A percentile compares a stretch with the other conserved stretches of the same genome.
phyloP scores from a whole-genome alignment of 2,888 invertebrate species.

The Nomada fabriciana region DNA sequence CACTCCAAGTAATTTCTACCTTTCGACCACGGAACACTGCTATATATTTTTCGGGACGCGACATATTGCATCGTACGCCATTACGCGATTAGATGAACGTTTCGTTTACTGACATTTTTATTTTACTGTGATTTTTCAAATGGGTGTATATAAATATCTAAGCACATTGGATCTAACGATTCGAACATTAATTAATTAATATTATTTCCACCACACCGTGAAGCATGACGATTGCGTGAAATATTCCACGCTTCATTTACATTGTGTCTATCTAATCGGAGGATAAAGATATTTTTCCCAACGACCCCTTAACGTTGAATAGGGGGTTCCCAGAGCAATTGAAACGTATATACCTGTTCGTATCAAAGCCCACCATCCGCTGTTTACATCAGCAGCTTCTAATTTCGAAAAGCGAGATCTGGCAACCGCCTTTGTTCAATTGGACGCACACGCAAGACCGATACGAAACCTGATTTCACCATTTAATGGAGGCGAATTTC shows the following conservation, averaged over 20 bases:
- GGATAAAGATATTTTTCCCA: no score
- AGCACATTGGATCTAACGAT: no score
- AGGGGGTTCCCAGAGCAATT: not conserved
- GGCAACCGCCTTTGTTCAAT: conserved; percentile 1
- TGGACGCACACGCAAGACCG: not conserved
- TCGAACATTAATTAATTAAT: no score
- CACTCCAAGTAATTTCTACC: conserved; percentile 11
- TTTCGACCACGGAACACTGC: not conserved
- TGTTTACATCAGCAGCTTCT: conserved; percentile 7
- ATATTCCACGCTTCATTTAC: no score
- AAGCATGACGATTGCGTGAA: no score
- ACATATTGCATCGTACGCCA: conserved; percentile 53
- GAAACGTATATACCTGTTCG: not conserved
- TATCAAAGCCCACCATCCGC: not conserved
- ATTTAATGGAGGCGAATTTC: conserved; percentile 25
- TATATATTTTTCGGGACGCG: conserved; percentile 33
- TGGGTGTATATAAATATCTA: no score
- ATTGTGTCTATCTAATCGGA: no score
- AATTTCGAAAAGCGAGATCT: conserved; percentile 2
- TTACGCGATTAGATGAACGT: conserved; percentile 70
- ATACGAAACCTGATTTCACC: conserved; percentile 12
- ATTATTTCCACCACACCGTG: no score
- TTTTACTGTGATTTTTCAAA: conserved; percentile 48
- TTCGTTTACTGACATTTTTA: conserved; percentile 8
- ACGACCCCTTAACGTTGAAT: not conserved